Conservation (phyloP, 2,797 vertebrate species). For the Heterohyrax brucei region DNA sequence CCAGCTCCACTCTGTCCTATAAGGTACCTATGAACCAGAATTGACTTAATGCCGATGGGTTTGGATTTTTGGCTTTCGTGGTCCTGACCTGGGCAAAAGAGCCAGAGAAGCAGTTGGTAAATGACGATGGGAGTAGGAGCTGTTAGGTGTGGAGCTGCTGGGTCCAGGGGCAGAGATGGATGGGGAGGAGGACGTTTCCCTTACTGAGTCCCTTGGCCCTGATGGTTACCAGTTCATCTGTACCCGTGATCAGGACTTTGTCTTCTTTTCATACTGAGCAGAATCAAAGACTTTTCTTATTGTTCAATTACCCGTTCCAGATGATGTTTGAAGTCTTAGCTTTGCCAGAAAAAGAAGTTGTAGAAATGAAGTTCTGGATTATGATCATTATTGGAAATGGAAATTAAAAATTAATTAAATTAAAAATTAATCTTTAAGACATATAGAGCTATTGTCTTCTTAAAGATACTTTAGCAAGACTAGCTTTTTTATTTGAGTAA, state of each 20-base stretch:
- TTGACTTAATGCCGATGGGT: too few species aligned
- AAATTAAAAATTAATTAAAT: neutral
- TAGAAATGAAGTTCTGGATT: neutral
- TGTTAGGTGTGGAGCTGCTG: neutral
- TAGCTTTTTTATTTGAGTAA: neutral
- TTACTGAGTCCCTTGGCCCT: neutral
- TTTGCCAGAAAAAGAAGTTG: slow-evolving; percentile 43
- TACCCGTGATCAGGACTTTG: neutral
- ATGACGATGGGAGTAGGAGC: neutral
- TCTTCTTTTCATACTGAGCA: neutral
- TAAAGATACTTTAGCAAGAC: neutral
- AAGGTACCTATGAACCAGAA: too few species aligned
- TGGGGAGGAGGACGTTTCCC: neutral
- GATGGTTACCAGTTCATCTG: neutral
- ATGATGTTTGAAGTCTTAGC: neutral
- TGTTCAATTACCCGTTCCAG: slow-evolving; percentile 21
- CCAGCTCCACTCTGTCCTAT: too few species aligned
- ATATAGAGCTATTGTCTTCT: neutral
- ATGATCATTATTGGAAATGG: neutral
- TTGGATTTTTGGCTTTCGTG: neutral
- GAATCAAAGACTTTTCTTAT: neutral
- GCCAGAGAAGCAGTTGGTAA: neutral
- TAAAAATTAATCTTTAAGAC: neutral
- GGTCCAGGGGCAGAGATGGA: neutral
- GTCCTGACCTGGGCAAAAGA: neutral